Conservation (phyloP, 2,888 invertebrate species). For the Metellina segmentata region DNA sequence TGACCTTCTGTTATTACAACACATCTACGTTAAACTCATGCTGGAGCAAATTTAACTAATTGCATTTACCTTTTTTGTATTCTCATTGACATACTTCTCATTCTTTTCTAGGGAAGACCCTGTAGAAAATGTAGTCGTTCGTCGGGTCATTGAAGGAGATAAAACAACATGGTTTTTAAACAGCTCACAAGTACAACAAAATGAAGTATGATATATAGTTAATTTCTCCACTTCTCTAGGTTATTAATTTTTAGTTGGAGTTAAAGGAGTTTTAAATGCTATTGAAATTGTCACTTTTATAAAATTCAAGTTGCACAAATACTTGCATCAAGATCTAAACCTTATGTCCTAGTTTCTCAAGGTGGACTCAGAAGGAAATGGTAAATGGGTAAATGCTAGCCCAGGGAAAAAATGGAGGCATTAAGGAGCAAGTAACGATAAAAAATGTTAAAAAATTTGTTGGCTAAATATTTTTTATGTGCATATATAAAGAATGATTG, state of each 20-base stretch:
- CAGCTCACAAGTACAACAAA: conserved; percentile 25
- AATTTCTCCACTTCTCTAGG: too few species aligned
- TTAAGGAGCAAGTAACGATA: too few species aligned
- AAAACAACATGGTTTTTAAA: conserved; percentile 74
- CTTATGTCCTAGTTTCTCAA: background rate
- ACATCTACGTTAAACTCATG: too few species aligned
- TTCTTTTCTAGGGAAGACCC: conserved; percentile 21
- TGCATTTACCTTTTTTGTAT: background rate
- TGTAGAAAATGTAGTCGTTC: conserved; percentile 18
- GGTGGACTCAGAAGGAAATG: too few species aligned
- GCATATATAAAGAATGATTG: too few species aligned
- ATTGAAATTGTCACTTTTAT: background rate
- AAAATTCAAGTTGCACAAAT: background rate
- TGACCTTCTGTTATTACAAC: too few species aligned
- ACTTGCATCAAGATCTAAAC: background rate
- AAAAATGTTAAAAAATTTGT: too few species aligned
- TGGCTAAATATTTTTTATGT: too few species aligned
- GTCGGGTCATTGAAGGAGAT: conserved; percentile 20
- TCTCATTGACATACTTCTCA: background rate
- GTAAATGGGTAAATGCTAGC: too few species aligned
- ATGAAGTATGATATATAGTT: conserved; percentile 33
- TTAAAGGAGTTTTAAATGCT: background rate
- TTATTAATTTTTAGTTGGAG: too few species aligned
- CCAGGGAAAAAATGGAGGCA: too few species aligned
- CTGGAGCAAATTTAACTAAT: too few species aligned